Evolutionary conservation across 2,797 vertebrate genomes (phyloP).

Genomic region (Acomys russatus): DNA sequence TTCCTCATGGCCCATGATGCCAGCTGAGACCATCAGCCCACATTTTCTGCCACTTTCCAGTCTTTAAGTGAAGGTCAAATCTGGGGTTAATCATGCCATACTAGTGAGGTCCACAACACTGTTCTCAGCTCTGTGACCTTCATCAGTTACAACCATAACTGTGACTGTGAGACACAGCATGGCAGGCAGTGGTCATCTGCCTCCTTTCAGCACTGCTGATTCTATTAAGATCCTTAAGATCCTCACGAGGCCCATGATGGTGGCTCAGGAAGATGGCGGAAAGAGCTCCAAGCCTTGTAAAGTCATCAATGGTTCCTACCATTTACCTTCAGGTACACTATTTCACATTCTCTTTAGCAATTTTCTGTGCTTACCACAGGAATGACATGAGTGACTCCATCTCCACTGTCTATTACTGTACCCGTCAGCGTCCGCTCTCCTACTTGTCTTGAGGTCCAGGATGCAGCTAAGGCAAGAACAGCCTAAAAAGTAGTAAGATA

Average conservation of each 20-base stretch:
- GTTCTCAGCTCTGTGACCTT: neutral
- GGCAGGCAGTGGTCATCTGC: neutral
- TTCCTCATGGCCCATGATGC: neutral
- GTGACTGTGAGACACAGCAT: neutral
- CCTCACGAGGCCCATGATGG: neutral
- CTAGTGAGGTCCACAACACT: neutral
- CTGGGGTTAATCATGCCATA: neutral
- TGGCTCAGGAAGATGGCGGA: neutral
- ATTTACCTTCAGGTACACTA: neutral
- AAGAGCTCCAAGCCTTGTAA: neutral
- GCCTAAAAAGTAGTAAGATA: constrained; percentile 86
- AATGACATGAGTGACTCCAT: constrained; percentile 98
- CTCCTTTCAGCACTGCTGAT: neutral
- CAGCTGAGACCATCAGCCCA: neutral
- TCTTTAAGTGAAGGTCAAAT: neutral
- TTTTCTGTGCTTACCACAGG: constrained; percentile 93
- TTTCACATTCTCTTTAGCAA: constrained; percentile 32
- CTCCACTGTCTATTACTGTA: constrained; percentile 98
- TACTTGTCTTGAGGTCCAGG: constrained; percentile 98
- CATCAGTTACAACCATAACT: neutral
- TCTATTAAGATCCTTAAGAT: neutral
- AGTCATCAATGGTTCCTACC: neutral
- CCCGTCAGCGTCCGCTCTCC: constrained; percentile 97
- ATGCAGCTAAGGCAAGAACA: constrained; percentile 97
- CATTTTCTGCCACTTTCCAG: neutral